Conservation (phyloP, 1,140 invertebrate genomes). For the Lasioglossum baleicum region DNA sequence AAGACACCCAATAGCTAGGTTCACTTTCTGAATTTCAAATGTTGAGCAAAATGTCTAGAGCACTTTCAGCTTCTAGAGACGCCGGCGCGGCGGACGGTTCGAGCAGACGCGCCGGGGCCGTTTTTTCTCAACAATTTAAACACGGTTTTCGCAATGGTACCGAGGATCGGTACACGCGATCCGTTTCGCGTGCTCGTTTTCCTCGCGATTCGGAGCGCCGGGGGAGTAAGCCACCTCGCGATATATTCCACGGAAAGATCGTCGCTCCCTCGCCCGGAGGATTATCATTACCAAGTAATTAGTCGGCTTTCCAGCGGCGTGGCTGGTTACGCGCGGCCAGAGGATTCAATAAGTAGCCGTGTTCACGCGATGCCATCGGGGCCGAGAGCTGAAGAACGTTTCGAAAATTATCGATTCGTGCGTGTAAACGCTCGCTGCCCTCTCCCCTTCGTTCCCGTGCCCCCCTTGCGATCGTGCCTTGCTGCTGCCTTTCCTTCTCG, state of each 20-base stretch:
- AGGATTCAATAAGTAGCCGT: slow-evolving; percentile 34
- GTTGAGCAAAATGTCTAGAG: too few relatives aligned
- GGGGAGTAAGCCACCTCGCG: neutral
- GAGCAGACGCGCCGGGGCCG: too few relatives aligned
- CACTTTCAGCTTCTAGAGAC: too few relatives aligned
- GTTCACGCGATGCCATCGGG: slow-evolving; percentile 34
- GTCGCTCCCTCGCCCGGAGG: neutral
- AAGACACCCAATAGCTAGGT: too few relatives aligned
- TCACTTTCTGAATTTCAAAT: too few relatives aligned
- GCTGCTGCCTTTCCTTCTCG: neutral
- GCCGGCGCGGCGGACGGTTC: too few relatives aligned
- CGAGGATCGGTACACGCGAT: neutral
- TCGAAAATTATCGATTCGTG: slow-evolving; percentile 32
- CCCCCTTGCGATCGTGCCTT: neutral
- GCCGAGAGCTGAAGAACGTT: neutral
- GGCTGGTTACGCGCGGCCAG: slow-evolving; percentile 19
- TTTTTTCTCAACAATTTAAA: too few relatives aligned
- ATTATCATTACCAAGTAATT: slow-evolving; percentile 30
- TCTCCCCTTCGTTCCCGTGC: neutral
- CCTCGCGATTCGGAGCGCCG: neutral
- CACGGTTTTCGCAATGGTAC: too few relatives aligned
- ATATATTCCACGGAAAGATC: neutral
- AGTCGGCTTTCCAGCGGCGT: neutral
- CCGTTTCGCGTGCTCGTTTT: slow-evolving; percentile 19
- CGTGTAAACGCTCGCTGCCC: slow-evolving; percentile 19